Conservation (phyloP, 1,140 invertebrate species). For the Drosophila chauvacae region DNA sequence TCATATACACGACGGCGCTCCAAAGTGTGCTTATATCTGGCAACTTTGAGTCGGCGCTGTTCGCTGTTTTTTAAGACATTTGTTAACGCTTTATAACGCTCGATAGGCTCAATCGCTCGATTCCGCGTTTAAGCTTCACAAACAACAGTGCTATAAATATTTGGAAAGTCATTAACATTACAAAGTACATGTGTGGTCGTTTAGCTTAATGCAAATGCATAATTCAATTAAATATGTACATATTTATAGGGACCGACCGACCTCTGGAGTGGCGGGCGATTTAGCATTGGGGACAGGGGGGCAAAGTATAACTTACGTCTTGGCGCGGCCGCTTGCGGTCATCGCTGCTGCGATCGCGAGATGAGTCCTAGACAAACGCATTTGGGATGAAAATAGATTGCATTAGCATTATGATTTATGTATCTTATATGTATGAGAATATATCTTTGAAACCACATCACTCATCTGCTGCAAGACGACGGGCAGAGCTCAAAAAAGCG, state of each 20-base stretch:
- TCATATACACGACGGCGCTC: conserved; percentile 46
- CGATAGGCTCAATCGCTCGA: conserved; percentile 57
- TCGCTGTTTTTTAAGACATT: conserved; percentile 46
- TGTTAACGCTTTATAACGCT: conserved; percentile 54
- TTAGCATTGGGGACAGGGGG: conserved; percentile 21
- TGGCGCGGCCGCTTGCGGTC: conserved; percentile 74
- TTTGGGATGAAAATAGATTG: conserved; percentile 24
- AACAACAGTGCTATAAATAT: conserved; percentile 79
- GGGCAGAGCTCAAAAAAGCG: conserved; percentile 1
- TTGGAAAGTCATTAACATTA: conserved; percentile 80
- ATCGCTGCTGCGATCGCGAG: conserved; percentile 73
- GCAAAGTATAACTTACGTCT: conserved; percentile 75
- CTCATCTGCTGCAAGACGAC: conserved; percentile 28
- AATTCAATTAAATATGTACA: conserved; percentile 20
- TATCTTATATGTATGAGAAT: not conserved
- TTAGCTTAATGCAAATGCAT: conserved; percentile 37
- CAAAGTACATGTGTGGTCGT: conserved; percentile 49
- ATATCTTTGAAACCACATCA: conserved; percentile 27
- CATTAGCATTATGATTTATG: conserved; percentile 25
- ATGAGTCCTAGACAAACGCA: conserved; percentile 60
- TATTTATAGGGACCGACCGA: conserved; percentile 1
- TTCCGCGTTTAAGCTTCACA: conserved; percentile 77
- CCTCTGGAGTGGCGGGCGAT: conserved; percentile 32
- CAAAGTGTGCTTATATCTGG: conserved; percentile 48
- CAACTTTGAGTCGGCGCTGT: conserved; percentile 61